Base-by-base conservation (phyloP, 2,113 vertebrate species). In the Cariama cristata region DNA sequence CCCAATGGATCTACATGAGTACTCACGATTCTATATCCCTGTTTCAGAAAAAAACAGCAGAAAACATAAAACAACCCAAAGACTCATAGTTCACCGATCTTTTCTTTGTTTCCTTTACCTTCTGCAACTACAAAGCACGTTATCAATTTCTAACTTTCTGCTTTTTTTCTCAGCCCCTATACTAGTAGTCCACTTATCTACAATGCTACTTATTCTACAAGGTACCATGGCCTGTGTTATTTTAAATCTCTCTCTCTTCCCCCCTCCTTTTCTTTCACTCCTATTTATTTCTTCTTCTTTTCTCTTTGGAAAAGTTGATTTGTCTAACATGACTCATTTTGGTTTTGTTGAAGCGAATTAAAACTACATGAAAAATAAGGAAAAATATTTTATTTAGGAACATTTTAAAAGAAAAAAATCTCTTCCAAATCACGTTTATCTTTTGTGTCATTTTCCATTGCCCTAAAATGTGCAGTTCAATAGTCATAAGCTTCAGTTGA, bases 161-260 rank as follows among this genome's bases (percentile, higher is more conserved):
- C 5, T 74, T 50, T 35, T 73, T 74, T 69, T 84, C 50, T 75
- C 45, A 66, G n/a, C 2, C 14, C 12, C 12, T 58, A 3, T 27
- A 42, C 8, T 12, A 71, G 12, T 9, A 79, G 79, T 81, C 50
- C 11, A 24, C 5, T 50, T 26, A 24, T 8, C 9, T 2, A 17
- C n/a, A n/a, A 15, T 8, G 5, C 2, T 87, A 49, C 6, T 4
- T 30, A n/a, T 30, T 55, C 56, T 44, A 28, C 11, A 55, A n/a
- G 6, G 27, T 33, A 49, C 21, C 44, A 44, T 0, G 2, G 7
- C 14, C 19, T 64, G 8, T 64, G 14, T 23, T 53, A 12, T 64
- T 90, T 79, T 26, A 83, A 67, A 40, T 40, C 7, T 14, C 16
- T 38, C 13, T 74, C n/a, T 38, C 26, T 67, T 24, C 6, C 2